Conservation (phyloP, 2,113 vertebrate species). For the Hystrix brachyura region DNA sequence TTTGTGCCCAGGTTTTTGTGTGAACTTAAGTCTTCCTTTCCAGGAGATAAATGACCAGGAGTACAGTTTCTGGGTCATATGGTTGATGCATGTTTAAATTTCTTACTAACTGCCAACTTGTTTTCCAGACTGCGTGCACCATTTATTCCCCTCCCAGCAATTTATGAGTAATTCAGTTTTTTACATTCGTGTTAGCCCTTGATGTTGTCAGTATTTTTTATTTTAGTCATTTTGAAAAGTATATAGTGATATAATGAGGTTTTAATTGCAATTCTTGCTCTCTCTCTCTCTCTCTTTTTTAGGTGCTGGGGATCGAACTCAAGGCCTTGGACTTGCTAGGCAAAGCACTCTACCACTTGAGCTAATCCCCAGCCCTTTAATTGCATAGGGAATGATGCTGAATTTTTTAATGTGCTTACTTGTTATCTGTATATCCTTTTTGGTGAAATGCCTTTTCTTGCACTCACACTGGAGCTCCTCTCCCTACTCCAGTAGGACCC, state of each 20-base stretch:
- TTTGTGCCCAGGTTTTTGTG: neutral
- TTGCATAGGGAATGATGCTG: neutral
- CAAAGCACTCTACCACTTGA: no score
- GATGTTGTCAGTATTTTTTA: neutral
- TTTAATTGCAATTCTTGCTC: neutral
- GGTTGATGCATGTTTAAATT: neutral
- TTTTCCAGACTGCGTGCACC: neutral
- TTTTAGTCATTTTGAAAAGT: neutral
- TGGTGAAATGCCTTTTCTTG: no score
- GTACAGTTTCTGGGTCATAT: neutral
- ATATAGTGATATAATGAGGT: neutral
- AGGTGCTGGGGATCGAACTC: no score
- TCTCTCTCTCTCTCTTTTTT: no score
- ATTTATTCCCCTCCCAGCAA: neutral
- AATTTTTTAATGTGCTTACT: neutral
- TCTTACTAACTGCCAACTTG: neutral
- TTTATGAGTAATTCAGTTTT: neutral
- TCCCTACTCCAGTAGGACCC: no score
- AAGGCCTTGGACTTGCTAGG: no score
- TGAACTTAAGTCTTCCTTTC: neutral
- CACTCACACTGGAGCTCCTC: no score
- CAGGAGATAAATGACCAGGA: neutral
- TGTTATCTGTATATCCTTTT: no score
- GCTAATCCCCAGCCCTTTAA: no score
- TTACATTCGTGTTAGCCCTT: neutral